Base-by-base conservation (phyloP, 2,113 vertebrate species). In the Paradoxurus hermaphroditus region DNA sequence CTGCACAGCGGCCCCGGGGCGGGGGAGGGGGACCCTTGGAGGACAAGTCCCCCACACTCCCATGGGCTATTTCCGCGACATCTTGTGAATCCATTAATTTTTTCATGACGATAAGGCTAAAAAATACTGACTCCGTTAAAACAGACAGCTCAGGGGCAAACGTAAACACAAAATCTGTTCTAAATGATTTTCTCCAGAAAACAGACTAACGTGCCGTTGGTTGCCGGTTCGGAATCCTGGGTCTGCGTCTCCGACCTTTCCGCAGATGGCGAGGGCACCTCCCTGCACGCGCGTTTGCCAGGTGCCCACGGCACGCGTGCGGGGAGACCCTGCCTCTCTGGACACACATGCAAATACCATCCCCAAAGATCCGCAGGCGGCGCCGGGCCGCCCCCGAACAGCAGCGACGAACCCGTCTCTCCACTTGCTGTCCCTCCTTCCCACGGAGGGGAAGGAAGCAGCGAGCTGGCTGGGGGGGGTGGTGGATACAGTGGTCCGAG, bases 301-400 rank as follows among this genome's bases (percentile, higher is more conserved):
- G 23, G 13, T 1, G 53, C 19, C 19, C 36, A 29, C 13, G 7
- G n/a, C 49, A 1, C 4, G 6, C 25, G 19, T 0, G 9, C 36
- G 31, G 44, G n/a, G 36, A 31, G 36, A 8, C 21, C 41, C 59
- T 10, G 53, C 27, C 27, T 67, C 46, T 41, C 15, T 1, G 56
- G 41, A 75, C 1, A 1, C 36, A 31, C 5, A 0, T 16, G 46
- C 7, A 9, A 13, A 13, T 0, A 0, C 53, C 15, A 2, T 7
- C 2, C 8, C 59, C 49, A 70, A 53, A 27, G 34, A 29, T 7
- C 75, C 14, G 4, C 0, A 3, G 29, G 31, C 39, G 59, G 59
- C 12, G 0, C 29, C 34, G 29, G 23, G 67, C 89, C 73, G 21
- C n/a, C 63, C 8, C 12, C 65, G 1, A 53, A 13, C 0, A 0